Evolutionary conservation across 2,797 vertebrate species (phyloP).

Genomic region (Pipistrellus kuhlii): DNA sequence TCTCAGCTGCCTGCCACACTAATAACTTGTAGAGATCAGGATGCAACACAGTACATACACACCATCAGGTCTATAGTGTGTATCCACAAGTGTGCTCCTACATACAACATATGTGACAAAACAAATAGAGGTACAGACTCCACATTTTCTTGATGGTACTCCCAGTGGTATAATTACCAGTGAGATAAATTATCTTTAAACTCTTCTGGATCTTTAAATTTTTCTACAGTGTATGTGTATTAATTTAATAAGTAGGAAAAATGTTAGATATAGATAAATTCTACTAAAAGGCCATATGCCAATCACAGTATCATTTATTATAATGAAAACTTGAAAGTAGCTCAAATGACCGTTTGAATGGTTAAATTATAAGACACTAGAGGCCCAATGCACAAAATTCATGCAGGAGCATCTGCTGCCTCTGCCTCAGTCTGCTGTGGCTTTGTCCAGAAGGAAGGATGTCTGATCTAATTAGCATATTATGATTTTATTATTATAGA

Average conservation of each 20-base stretch:
- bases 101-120: not conserved
- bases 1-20: not conserved
- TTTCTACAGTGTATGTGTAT: not conserved
- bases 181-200: constrained; percentile 30
- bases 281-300: not conserved
- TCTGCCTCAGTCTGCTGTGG: too few species aligned
- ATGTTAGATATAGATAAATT: not conserved
- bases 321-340: constrained; percentile 40
- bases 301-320: constrained; percentile 1
- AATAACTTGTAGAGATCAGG: not conserved
- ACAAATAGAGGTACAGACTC: not conserved
- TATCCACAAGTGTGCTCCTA: not conserved
- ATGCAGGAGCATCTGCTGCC: too few species aligned
- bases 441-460: too few species aligned
- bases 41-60: not conserved
- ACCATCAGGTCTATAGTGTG: not conserved
- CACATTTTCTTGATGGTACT: not conserved
- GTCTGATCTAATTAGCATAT: too few species aligned
- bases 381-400: too few species aligned
- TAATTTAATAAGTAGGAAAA: constrained; percentile 29
- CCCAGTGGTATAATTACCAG: not conserved
- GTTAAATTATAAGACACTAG: constrained; percentile 35
- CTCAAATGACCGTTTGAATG: not conserved
- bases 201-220: not conserved
- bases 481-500: too few species aligned